These are phyloP conservation scores for Pecten maximus DNA, from an alignment of 2,888 invertebrate genomes.

Conservation along the genomic window DNA sequence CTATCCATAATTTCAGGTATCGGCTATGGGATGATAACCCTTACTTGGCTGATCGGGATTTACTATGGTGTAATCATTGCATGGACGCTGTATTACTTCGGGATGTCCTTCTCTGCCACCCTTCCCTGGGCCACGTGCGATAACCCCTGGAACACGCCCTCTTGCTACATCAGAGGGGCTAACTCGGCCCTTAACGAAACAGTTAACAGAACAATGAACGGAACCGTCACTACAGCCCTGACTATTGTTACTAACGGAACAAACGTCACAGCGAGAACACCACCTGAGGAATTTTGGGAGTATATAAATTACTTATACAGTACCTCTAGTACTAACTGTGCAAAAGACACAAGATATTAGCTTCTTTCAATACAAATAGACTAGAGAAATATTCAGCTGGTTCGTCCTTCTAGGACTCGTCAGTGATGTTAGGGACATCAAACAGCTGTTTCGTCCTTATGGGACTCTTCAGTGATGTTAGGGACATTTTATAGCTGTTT, in stretches of 20 bases:
- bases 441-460: no score
- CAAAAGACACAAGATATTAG: no score
- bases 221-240: neutral
- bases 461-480: no score
- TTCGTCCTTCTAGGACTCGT: no score
- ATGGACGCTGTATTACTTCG: conserved; percentile 81
- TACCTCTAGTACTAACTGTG: no score
- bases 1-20: conserved; percentile 74
- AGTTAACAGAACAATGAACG: neutral
- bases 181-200: conserved; percentile 15
- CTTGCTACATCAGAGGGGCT: conserved; percentile 54
- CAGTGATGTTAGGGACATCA: no score
- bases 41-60: conserved; percentile 78
- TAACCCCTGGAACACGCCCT: conserved; percentile 77
- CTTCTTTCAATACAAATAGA: no score
- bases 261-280: conserved; percentile 48
- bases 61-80: conserved; percentile 82
- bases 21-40: conserved; percentile 79
- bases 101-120: conserved; percentile 73
- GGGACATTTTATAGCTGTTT: no score
- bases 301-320: conserved; percentile 48
- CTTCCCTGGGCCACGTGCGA: conserved; percentile 80
- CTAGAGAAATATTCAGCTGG: no score
- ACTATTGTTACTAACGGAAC: neutral
- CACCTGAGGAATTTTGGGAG: conserved; percentile 73